Conservation (phyloP, 2,888 invertebrate species). For the Cantharis nigra region DNA sequence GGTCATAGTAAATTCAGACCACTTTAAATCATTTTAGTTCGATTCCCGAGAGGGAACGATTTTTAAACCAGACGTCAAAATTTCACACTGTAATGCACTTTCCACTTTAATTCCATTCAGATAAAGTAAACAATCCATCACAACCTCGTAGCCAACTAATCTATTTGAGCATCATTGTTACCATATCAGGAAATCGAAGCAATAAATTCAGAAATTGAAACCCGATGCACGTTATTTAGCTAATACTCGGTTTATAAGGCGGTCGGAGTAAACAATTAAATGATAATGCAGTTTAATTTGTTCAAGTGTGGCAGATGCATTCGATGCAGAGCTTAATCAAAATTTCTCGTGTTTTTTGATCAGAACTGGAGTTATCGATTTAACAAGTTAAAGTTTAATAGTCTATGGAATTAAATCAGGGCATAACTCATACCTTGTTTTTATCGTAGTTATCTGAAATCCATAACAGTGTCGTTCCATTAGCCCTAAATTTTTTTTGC, state of each 20-base stretch:
- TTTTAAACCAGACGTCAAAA: not conserved
- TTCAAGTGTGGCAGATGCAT: constrained; percentile 14
- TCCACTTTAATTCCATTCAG: not conserved
- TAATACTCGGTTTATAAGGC: constrained; percentile 9
- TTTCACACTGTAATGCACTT: not conserved
- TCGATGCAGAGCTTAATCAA: constrained; percentile 8
- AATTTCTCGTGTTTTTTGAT: not conserved
- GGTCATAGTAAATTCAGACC: not conserved
- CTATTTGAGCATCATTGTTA: not conserved
- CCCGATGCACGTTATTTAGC: not conserved
- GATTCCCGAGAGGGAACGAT: not conserved
- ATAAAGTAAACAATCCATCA: not conserved
- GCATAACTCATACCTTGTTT: not conserved
- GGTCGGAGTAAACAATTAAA: constrained; percentile 15
- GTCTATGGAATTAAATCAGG: not conserved
- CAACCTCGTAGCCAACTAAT: not conserved
- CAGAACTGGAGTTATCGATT: not conserved
- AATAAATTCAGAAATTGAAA: not conserved
- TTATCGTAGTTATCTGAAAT: not conserved
- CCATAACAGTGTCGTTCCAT: not conserved
- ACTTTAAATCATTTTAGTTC: not conserved
- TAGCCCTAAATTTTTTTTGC: not conserved
- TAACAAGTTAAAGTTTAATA: not conserved
- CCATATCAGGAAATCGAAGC: not conserved
- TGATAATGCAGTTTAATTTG: constrained; percentile 24